These are phyloP conservation scores for Lucilia sericata DNA, from an alignment of 1,140 invertebrate species.

Conservation along the genomic window DNA sequence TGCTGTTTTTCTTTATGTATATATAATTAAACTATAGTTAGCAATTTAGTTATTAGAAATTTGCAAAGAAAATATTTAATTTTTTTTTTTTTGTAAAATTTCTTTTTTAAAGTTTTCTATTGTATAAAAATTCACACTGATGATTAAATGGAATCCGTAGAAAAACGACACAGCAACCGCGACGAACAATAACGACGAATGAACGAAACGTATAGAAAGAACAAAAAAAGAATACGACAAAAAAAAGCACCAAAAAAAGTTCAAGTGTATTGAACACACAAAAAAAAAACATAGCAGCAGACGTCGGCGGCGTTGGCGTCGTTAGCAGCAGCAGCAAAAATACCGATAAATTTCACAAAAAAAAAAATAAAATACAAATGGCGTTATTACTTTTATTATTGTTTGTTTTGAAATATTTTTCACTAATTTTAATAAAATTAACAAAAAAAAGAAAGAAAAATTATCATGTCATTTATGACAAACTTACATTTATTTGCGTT, in stretches of 20 bases:
- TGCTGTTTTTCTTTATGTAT: background rate
- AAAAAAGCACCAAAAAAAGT: slow-evolving; percentile 27
- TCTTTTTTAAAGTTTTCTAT: background rate
- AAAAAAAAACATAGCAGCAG: slow-evolving; percentile 11
- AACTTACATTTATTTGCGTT: slow-evolving; percentile 17
- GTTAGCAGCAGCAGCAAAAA: background rate
- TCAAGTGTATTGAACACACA: slow-evolving; percentile 34
- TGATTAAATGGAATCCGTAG: slow-evolving; percentile 33
- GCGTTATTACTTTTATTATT: background rate
- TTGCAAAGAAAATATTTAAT: slow-evolving; percentile 1
- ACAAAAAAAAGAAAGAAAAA: background rate
- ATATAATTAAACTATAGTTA: background rate
- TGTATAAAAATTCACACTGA: slow-evolving; percentile 36
- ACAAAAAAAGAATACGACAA: slow-evolving; percentile 9
- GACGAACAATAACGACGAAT: slow-evolving; percentile 7
- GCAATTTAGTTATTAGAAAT: background rate
- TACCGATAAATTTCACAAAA: background rate
- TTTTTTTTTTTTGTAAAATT: background rate
- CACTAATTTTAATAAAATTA: background rate
- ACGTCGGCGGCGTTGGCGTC: background rate
- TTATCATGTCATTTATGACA: background rate
- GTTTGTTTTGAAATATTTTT: background rate
- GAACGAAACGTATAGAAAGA: slow-evolving; percentile 14
- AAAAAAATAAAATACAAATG: slow-evolving; percentile 33
- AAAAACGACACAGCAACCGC: slow-evolving; percentile 38